These are phyloP conservation scores for Timema cristinae DNA, from an alignment of 2,888 invertebrate species.

Conservation along the genomic window DNA sequence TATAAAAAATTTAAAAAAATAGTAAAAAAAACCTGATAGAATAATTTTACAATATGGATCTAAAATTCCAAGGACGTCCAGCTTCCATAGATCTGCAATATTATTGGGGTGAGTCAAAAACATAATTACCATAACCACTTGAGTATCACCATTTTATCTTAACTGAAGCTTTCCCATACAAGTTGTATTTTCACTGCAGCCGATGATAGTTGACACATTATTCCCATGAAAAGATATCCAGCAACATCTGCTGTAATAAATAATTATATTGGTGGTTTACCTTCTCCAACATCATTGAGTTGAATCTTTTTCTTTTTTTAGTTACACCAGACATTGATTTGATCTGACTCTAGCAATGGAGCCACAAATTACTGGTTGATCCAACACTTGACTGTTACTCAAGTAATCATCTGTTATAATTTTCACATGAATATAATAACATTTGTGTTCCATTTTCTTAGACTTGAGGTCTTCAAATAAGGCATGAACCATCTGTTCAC, in stretches of 20 bases:
- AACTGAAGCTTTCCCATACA: background rate
- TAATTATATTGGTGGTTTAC: background rate
- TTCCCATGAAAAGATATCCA: background rate
- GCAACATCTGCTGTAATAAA: background rate
- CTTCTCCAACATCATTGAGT: background rate
- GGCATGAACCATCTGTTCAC: background rate
- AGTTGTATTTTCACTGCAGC: no score
- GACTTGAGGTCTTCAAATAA: background rate
- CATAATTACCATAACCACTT: background rate
- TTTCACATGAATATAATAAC: background rate
- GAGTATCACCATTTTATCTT: background rate
- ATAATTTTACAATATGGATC: no score
- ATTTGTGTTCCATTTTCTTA: background rate
- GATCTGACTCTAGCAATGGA: background rate
- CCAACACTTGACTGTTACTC: background rate
- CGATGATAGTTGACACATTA: background rate
- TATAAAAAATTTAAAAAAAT: no score
- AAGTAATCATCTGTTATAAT: background rate
- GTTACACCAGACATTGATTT: background rate
- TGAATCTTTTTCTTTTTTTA: background rate
- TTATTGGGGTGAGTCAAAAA: background rate
- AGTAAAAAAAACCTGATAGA: no score
- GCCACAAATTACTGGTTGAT: background rate
- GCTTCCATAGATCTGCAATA: slow-evolving; percentile 4
- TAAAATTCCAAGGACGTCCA: background rate